A percentile compares a stretch with the other conserved stretches of the same genome.
Conservation (phyloP, 2,797 vertebrate species). For the Babyrousa celebensis region DNA sequence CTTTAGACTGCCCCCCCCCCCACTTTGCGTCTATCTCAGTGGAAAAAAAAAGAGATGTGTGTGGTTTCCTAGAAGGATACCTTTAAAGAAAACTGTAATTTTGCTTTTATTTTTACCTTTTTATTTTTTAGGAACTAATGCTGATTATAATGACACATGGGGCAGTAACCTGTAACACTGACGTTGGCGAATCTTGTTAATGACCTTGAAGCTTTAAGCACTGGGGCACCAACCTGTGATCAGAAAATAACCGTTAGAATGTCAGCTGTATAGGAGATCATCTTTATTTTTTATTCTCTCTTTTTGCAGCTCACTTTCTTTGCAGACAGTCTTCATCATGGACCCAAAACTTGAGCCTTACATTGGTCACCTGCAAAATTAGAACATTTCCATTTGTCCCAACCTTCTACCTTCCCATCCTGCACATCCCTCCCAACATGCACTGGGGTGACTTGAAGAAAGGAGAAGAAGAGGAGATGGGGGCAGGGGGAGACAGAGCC, state of each 20-base stretch:
- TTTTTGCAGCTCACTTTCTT: slow-evolving; percentile 22
- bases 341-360: slow-evolving; percentile 28
- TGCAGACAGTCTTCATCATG: neutral
- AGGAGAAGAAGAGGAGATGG: neutral
- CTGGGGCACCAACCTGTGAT: neutral
- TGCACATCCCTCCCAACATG: neutral
- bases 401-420: neutral
- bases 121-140: neutral
- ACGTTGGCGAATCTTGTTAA: neutral
- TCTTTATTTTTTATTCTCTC: neutral
- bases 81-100: slow-evolving; percentile 26
- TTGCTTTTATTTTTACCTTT: neutral
- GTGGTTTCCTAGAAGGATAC: neutral
- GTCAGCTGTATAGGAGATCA: neutral
- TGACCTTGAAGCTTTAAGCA: slow-evolving; percentile 15
- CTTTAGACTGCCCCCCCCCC: neutral
- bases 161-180: neutral
- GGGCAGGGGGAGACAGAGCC: neutral
- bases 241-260: neutral
- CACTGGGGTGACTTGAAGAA: slow-evolving; percentile 17
- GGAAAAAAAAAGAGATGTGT: neutral
- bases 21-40: neutral
- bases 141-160: neutral
- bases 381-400: neutral
- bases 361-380: neutral